Percentiles rank a stretch among this genome's conserved stretches.
phyloP scores from a whole-genome alignment of 2,888 invertebrate genomes.

The Noctua comes region DNA sequence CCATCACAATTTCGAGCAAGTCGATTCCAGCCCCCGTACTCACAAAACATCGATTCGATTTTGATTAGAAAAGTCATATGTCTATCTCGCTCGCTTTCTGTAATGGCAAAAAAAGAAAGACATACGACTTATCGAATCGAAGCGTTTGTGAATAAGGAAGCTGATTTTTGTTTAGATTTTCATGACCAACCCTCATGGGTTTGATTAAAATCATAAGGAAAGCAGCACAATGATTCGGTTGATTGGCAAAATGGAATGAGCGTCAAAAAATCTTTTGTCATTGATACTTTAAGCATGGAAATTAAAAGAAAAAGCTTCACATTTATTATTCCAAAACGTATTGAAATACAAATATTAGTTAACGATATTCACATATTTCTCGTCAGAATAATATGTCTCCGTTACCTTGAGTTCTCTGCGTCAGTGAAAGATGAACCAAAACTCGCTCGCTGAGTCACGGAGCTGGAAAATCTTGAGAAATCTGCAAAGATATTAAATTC shows the following conservation, averaged over 20 bases:
- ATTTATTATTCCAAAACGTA: background rate
- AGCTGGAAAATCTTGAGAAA: conserved; percentile 9
- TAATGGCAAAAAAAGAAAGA: no score
- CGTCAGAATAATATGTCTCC: background rate
- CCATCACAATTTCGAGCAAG: no score
- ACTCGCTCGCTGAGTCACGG: background rate
- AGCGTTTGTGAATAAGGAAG: no score
- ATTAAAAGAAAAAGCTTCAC: background rate
- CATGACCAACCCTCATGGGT: background rate
- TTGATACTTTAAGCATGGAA: background rate
- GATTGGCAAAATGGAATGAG: background rate
- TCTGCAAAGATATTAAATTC: conserved; percentile 23
- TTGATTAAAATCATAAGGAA: background rate
- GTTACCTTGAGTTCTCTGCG: background rate
- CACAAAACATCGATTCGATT: no score
- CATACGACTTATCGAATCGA: no score
- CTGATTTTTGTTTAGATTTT: background rate
- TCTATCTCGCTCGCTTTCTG: no score
- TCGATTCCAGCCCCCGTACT: no score
- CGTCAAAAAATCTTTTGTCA: background rate
- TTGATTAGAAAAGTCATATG: no score
- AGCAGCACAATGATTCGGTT: background rate
- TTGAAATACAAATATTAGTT: background rate
- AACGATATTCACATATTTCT: background rate
- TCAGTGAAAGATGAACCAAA: conserved; percentile 11